Evolutionary conservation across 2,797 vertebrate species (phyloP).

Genomic region (Champsocephalus gunnari): DNA sequence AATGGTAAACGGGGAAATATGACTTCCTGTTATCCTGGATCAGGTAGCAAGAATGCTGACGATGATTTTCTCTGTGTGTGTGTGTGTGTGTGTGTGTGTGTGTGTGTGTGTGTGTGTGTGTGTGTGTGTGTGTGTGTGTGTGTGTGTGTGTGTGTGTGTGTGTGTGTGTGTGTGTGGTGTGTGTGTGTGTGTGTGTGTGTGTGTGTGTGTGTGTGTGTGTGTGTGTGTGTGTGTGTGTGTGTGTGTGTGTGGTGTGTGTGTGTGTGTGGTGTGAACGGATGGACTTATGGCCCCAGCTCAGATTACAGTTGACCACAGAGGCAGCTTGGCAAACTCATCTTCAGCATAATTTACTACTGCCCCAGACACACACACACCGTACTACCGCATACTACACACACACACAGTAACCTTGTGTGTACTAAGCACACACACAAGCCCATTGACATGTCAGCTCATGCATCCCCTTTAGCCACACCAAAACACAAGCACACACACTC

Average conservation of each 20-base stretch:
- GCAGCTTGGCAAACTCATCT: constrained; percentile 52
- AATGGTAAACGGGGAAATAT: not conserved
- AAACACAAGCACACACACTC: constrained; percentile 16
- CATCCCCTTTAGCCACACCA: constrained; percentile 15
- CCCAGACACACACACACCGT: constrained; percentile 6
- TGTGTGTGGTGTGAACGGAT: constrained; percentile 18
- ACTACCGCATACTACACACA: not conserved
- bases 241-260: not conserved
- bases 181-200: too few species aligned
- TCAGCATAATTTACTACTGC: constrained; percentile 54
- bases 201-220: too few species aligned
- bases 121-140: too few species aligned
- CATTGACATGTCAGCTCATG: constrained; percentile 21
- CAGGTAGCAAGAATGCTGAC: too few species aligned
- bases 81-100: too few species aligned
- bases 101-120: too few species aligned
- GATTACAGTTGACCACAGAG: constrained; percentile 54
- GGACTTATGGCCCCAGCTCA: constrained; percentile 39
- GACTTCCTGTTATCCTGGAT: not conserved
- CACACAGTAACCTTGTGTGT: not conserved
- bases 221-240: too few species aligned
- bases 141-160: too few species aligned
- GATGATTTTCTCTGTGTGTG: too few species aligned
- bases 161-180: too few species aligned
- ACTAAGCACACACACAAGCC: constrained; percentile 8